Base-by-base conservation (phyloP, 2,797 vertebrate genomes). In the Silurus lanzhouensis region DNA sequence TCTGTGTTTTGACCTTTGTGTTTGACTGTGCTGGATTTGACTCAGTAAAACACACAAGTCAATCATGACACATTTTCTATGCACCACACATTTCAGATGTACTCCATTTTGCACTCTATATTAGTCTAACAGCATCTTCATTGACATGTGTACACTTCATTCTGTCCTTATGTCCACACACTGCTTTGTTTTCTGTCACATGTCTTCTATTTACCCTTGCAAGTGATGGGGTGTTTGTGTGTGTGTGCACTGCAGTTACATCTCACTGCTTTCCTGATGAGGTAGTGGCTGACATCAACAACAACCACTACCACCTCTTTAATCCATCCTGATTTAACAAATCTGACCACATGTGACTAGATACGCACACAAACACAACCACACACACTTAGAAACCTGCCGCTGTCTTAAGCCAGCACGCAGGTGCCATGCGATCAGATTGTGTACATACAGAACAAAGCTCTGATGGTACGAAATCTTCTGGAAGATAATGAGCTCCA, bases 211-310 rank as follows among this genome's bases (percentile, higher is more conserved):
- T 58, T 31, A 58, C 15, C 74, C 25, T 2, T 19, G 46, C 71
- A 52, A 9, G 46, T 46, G 2, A 52, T n/a, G 71, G 0, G 9
- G 25, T 57, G 20, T 61, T 17, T 5, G 55, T 58, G 55, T 52
- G 48, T 57, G 20, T 61, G 25, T 5, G 55, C 31, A 27, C 25
- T 19, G n/a, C 57, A 60, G 75, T 60, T 78, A 61, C 58, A 22
- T 44, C 76, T 78, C 76, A 44, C 57, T 78, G 27, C 76, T 6
- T 78, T 78, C 57, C 57, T 61, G 58, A 78, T 61, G 58, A 76
- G 55, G 14, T 58, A 8, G 25, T 76, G 19, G 76, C 19, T 44
- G 76, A 78, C 55, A 38, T 77, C 31, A 48, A 22, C 27, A 60
- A 38, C 55, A 38, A 60, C 27, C 58, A 61, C 58, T 27, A 44